These are phyloP conservation scores for Drosophila kikkawai DNA, from an alignment of 1,140 invertebrate genomes.

Conservation along the genomic window DNA sequence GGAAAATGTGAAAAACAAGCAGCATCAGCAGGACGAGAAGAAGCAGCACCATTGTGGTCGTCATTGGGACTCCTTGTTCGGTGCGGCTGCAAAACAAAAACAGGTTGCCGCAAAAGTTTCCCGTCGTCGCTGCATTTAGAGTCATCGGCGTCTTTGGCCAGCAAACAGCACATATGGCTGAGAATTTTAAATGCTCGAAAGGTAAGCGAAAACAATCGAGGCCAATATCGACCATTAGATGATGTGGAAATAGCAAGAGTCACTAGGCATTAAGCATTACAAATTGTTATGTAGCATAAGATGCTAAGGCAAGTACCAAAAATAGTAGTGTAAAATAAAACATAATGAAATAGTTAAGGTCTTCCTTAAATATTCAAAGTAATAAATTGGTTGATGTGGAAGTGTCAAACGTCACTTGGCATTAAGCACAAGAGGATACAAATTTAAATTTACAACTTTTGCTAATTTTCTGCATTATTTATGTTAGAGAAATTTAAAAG, in stretches of 20 bases:
- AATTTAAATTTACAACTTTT: no score
- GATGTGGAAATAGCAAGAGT: background rate
- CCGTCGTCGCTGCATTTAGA: constrained; percentile 36
- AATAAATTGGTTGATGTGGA: no score
- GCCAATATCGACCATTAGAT: constrained; percentile 14
- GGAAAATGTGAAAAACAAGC: constrained; percentile 49
- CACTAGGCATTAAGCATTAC: no score
- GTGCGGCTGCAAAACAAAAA: constrained; percentile 48
- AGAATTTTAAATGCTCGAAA: constrained; percentile 48
- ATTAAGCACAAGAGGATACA: no score
- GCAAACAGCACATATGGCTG: constrained; percentile 24
- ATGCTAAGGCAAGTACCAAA: no score
- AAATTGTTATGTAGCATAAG: no score
- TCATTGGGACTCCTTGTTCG: constrained; percentile 41
- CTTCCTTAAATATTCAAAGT: no score
- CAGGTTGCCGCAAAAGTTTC: constrained; percentile 45
- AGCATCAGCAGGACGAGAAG: constrained; percentile 9
- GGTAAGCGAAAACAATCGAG: background rate
- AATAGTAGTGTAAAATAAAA: no score
- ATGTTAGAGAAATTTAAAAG: background rate
- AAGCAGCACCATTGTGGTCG: constrained; percentile 35
- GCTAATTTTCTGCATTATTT: no score
- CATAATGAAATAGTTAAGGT: no score
- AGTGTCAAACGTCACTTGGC: no score
- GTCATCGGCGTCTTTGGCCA: constrained; percentile 44